Base-by-base conservation (phyloP, 2,888 invertebrate genomes). In the Cosmia trapezina region DNA sequence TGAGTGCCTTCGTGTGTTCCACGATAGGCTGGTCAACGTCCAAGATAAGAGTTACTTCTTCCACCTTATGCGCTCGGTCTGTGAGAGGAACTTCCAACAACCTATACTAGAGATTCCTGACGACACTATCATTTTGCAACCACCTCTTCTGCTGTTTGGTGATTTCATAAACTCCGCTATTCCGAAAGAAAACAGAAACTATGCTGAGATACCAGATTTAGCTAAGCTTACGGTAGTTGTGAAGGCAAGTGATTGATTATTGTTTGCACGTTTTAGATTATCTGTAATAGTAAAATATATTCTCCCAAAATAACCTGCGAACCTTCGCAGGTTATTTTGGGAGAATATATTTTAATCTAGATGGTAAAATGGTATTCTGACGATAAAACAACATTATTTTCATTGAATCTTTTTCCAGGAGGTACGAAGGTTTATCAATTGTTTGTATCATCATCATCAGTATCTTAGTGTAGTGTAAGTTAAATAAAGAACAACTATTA, bases 1-100 rank as follows among this genome's bases (percentile, higher is more conserved):
- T 91, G 99, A 99, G 94, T 98, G 98, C 73, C 97, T 98, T 71
- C 97, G 99, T 43, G 99, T 99, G 4, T 99, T 99, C 92, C 98
- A 98, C 93, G 99, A 99, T 91, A 98, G 99, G 1, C 95, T 99
- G 37, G 97, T 98, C 72, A 98, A 98, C 89, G 93, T 97, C 22
- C 97, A 98, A 83, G 99, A 99, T 92, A 98, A 98, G 91, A 97
- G 96, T 41, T 97, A 98, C 91, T 98, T 99, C 88, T 98, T 97
- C 89, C 96, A 96, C 60, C 94, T 98, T 22, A 97, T 99, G 96
- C 95, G 96, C 59, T 96, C 96, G 22, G 96, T 97, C 19, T 99
- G 97, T 92, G 93, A 93, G 78, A 97, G 96, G 89, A 97, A 96
- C 87, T 98, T 97, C 91, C 97, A 96, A 78, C 96, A 91, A 61